These are phyloP conservation scores for Agrotis clavis DNA, from an alignment of 2,888 invertebrate species.

Conservation along the genomic window DNA sequence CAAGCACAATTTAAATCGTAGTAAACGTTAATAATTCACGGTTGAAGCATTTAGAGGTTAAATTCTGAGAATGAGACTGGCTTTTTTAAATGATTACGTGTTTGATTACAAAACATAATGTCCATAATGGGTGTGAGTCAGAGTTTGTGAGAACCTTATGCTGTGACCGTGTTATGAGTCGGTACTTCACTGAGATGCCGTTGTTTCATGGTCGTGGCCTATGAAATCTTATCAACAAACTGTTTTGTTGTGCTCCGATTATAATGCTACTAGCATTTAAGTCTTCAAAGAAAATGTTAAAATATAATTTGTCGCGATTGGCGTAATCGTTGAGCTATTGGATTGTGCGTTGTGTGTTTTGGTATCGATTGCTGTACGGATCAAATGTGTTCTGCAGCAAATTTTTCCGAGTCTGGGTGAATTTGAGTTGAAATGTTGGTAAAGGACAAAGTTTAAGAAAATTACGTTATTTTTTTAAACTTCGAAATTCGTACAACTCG, in stretches of 20 bases:
- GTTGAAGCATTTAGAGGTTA: conserved; percentile 66
- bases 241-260: conserved; percentile 19
- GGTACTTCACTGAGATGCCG: conserved; percentile 13
- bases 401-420: too few species aligned
- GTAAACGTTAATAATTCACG: conserved; percentile 70
- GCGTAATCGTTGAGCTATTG: too few species aligned
- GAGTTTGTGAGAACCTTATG: conserved; percentile 66
- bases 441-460: too few species aligned
- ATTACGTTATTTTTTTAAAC: too few species aligned
- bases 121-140: conserved; percentile 71
- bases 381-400: too few species aligned
- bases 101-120: conserved; percentile 66
- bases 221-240: conserved; percentile 31
- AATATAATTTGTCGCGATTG: too few species aligned
- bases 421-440: too few species aligned
- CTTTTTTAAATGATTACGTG: conserved; percentile 68
- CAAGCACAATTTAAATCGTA: conserved; percentile 62
- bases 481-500: too few species aligned
- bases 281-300: not conserved
- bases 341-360: too few species aligned
- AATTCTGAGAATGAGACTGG: conserved; percentile 72
- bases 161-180: conserved; percentile 29
- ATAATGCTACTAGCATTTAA: not conserved
- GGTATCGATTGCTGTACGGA: too few species aligned
- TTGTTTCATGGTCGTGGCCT: conserved; percentile 20